phyloP scores from a whole-genome alignment of 2,888 invertebrate species.

The Tenthredo mesomela region DNA sequence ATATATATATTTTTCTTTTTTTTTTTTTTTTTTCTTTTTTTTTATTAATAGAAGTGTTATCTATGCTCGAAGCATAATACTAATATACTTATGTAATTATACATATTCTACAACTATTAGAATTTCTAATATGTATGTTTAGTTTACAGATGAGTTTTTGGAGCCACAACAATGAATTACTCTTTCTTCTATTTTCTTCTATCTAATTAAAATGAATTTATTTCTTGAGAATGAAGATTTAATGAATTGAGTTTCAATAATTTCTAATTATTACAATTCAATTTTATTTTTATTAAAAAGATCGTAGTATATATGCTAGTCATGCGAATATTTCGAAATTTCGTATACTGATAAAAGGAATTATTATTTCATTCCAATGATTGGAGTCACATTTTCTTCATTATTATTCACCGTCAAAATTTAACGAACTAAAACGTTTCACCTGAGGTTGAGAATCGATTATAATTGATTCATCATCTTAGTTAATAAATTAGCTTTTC shows the following conservation, averaged over 20 bases:
- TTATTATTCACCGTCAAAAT: neutral
- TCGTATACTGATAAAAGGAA: neutral
- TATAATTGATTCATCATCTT: neutral
- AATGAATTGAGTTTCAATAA: neutral
- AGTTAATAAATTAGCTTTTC: neutral
- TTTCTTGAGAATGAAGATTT: conserved; percentile 8
- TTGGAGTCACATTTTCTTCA: neutral
- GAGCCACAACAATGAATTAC: neutral
- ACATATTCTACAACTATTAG: conserved; percentile 39
- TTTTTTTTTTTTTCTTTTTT: neutral
- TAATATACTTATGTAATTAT: conserved; percentile 29
- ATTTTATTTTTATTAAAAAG: conserved; percentile 8
- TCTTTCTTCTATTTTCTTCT: neutral
- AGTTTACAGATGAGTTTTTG: neutral
- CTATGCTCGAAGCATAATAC: conserved; percentile 30
- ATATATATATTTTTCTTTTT: neutral
- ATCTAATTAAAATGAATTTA: conserved; percentile 11
- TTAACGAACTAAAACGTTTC: neutral
- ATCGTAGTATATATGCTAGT: conserved; percentile 6
- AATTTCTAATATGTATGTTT: conserved; percentile 19
- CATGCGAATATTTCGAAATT: neutral
- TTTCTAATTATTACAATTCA: conserved; percentile 21
- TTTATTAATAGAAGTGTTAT: neutral
- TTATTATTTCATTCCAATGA: neutral
- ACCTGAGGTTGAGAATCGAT: conserved; percentile 30